phyloP scores from a whole-genome alignment of 1,140 invertebrate species.

The Eueides isabella region DNA sequence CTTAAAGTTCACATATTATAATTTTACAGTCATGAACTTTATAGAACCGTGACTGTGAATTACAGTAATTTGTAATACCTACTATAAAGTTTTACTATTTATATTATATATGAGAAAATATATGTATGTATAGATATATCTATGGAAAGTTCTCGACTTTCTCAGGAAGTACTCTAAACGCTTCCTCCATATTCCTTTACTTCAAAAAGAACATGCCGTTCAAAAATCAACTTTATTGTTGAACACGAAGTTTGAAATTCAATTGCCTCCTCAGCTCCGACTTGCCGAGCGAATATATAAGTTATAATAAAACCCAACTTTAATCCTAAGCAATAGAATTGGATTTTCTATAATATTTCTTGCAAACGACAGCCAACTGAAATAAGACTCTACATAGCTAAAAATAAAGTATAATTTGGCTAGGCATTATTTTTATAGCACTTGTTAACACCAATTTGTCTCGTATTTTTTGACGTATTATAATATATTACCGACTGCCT shows the following conservation, averaged over 20 bases:
- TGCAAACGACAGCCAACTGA: background rate
- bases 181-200: conserved; percentile 34
- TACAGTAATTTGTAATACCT: background rate
- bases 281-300: conserved; percentile 1
- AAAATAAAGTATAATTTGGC: conserved; percentile 1
- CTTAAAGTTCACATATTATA: background rate
- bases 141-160: conserved; percentile 37
- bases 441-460: conserved; percentile 24
- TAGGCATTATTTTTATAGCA: background rate
- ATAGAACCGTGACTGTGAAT: background rate
- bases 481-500: conserved; percentile 3
- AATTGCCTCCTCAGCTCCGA: background rate
- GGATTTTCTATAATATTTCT: conserved; percentile 6
- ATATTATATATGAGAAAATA: conserved; percentile 12
- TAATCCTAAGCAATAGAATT: conserved; percentile 9
- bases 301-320: conserved; percentile 18
- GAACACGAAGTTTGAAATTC: conserved; percentile 11
- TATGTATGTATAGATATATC: background rate
- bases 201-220: background rate
- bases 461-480: conserved; percentile 19
- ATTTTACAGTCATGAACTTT: background rate
- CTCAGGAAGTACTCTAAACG: conserved; percentile 40
- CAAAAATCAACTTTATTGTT: conserved; percentile 14
- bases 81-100: conserved; percentile 19
- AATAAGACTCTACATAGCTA: background rate